phyloP scores from a whole-genome alignment of 1,140 invertebrate species.

The Lepidotrigona ventralis region DNA sequence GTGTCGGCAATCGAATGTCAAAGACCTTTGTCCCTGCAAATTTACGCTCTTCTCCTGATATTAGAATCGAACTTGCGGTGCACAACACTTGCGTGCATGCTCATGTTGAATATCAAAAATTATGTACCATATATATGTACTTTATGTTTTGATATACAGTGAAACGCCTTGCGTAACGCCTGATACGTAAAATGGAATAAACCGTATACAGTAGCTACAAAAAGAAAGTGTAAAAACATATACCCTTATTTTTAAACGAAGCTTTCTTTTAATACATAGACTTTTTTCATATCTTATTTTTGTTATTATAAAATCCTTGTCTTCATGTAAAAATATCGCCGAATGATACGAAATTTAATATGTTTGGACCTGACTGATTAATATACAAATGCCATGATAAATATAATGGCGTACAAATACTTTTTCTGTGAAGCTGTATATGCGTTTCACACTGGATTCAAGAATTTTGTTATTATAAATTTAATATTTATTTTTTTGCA shows the following conservation, averaged over 20 bases:
- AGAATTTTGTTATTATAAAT: too few species aligned
- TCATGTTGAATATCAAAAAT: neutral
- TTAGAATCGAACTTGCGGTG: neutral
- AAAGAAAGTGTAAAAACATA: neutral
- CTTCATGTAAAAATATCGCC: neutral
- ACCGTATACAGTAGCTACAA: neutral
- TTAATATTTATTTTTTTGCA: too few species aligned
- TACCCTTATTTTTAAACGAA: too few species aligned
- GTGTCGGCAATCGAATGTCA: slow-evolving; percentile 6
- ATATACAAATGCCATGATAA: neutral
- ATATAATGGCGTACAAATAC: neutral
- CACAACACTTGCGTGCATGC: neutral
- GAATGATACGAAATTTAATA: neutral
- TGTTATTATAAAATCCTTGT: neutral
- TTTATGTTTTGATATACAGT: neutral
- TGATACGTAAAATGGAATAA: neutral
- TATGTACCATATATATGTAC: neutral
- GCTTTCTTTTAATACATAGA: too few species aligned
- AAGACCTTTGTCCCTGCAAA: neutral
- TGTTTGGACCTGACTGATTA: neutral
- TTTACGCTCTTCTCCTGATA: neutral
- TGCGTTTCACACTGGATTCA: too few species aligned
- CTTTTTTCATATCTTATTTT: too few species aligned
- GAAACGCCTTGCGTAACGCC: neutral
- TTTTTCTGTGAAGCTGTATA: neutral